A percentile compares a stretch with the other conserved stretches of the same genome.
Evolutionary conservation across 2,888 invertebrate genomes (phyloP).

Genomic region (Acleris holmiana): DNA sequence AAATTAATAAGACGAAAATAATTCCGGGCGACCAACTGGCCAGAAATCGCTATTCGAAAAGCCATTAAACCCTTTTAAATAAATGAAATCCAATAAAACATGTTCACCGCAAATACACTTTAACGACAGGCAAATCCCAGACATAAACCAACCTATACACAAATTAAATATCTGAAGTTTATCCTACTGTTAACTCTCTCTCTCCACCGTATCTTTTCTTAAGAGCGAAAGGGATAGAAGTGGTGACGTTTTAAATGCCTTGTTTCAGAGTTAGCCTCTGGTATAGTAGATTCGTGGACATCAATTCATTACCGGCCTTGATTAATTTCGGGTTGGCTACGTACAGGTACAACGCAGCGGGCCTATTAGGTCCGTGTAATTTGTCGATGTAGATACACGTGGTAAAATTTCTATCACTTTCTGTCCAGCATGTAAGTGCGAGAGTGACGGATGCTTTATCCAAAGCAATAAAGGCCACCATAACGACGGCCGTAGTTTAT

Average conservation of each 20-base stretch:
- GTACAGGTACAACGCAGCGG: conserved; percentile 16
- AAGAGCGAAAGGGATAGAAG: too few relatives aligned
- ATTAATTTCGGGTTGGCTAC: conserved; percentile 33
- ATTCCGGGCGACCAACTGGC: conserved; percentile 13
- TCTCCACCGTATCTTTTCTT: too few relatives aligned
- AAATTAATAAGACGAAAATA: background rate
- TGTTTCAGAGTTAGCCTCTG: background rate
- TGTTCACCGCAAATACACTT: conserved; percentile 50
- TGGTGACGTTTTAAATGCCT: too few relatives aligned
- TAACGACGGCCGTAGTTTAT: background rate
- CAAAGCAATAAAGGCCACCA: too few relatives aligned
- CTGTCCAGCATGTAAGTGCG: too few relatives aligned
- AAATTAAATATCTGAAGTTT: too few relatives aligned
- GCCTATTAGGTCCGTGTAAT: too few relatives aligned
- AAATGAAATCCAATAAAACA: conserved; percentile 36
- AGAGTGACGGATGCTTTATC: too few relatives aligned
- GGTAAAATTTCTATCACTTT: too few relatives aligned
- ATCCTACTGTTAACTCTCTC: too few relatives aligned
- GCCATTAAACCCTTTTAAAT: conserved; percentile 33
- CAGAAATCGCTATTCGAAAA: conserved; percentile 8
- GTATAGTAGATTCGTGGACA: conserved; percentile 49
- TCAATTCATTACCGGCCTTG: conserved; percentile 35
- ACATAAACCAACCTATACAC: background rate
- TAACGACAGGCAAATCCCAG: conserved; percentile 7
- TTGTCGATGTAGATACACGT: too few relatives aligned